These are phyloP conservation scores for Griposia aprilina DNA, from an alignment of 2,888 invertebrate genomes.

Conservation along the genomic window DNA sequence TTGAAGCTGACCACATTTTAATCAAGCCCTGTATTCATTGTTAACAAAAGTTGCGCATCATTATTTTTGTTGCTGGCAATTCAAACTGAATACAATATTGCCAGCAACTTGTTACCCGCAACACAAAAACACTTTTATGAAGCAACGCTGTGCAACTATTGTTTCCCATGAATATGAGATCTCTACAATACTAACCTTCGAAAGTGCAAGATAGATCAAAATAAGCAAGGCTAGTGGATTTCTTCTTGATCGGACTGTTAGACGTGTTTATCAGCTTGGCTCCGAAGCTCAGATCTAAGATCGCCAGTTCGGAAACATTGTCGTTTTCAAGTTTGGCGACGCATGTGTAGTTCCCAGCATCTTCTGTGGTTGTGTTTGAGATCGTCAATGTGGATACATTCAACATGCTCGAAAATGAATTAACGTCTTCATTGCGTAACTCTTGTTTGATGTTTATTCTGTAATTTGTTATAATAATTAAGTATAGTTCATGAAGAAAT, in stretches of 20 bases:
- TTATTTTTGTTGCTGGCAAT: not conserved
- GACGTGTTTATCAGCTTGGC: slow-evolving; percentile 75
- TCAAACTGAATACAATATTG: not conserved
- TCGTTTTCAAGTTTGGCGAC: slow-evolving; percentile 68
- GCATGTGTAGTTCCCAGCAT: slow-evolving; percentile 85
- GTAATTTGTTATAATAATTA: slow-evolving; percentile 39
- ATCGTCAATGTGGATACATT: slow-evolving; percentile 77
- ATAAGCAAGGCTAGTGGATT: slow-evolving; percentile 71
- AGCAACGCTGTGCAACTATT: not conserved
- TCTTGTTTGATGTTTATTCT: slow-evolving; percentile 74
- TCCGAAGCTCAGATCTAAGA: slow-evolving; percentile 78
- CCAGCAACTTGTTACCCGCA: not conserved
- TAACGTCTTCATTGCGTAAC: not conserved
- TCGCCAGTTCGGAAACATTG: slow-evolving; percentile 51
- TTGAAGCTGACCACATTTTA: not conserved
- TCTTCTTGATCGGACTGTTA: slow-evolving; percentile 71
- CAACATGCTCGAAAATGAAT: slow-evolving; percentile 22
- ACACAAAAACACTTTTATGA: not conserved
- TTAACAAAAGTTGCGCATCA: not conserved
- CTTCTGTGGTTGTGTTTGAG: slow-evolving; percentile 72
- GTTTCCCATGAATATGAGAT: not conserved
- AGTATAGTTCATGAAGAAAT: not conserved
- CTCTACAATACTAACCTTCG: slow-evolving; percentile 78
- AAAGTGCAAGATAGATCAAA: slow-evolving; percentile 81
- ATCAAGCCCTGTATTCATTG: not conserved